These are phyloP conservation scores for Antennarius striatus DNA, from an alignment of 2,113 vertebrate genomes.

Conservation along the genomic window DNA sequence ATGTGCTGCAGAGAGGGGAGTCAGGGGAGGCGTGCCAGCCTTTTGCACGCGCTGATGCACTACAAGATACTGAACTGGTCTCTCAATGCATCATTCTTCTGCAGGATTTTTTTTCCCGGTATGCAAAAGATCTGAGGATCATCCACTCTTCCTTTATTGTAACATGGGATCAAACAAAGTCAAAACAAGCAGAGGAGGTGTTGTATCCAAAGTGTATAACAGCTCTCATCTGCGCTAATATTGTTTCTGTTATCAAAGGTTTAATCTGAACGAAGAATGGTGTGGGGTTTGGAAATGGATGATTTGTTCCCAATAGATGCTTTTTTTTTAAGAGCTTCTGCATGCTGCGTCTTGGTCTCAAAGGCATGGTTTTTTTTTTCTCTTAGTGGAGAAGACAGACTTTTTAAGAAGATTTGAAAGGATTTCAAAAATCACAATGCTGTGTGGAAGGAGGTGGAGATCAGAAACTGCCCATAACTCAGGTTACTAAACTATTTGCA, in stretches of 20 bases:
- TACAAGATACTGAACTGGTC: conserved; percentile 51
- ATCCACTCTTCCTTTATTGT: conserved; percentile 62
- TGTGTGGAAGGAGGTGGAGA: conserved; percentile 54
- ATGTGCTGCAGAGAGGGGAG: conserved; percentile 32
- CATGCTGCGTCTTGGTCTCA: conserved; percentile 57
- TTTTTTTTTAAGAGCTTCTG: conserved; percentile 42
- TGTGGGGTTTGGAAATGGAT: conserved; percentile 72
- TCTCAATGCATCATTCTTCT: conserved; percentile 42
- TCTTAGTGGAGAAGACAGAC: conserved; percentile 52
- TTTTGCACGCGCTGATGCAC: conserved; percentile 58
- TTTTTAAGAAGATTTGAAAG: conserved; percentile 63
- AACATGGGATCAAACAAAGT: conserved; percentile 70
- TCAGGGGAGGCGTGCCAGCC: conserved; percentile 31
- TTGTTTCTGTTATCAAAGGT: conserved; percentile 69
- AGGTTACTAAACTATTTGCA: conserved; percentile 49
- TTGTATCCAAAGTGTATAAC: conserved; percentile 56
- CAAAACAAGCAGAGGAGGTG: conserved; percentile 71
- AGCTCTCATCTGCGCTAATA: conserved; percentile 38
- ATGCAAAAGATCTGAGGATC: conserved; percentile 37
- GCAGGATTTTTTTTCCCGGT: conserved; percentile 24
- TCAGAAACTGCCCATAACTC: conserved; percentile 37
- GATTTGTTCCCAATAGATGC: conserved; percentile 65
- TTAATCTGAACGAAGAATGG: conserved; percentile 65
- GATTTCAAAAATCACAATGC: conserved; percentile 64
- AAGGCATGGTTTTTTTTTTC: conserved; percentile 54